Conservation (phyloP, 2,888 invertebrate genomes). For the Camptogramma bilineatum region DNA sequence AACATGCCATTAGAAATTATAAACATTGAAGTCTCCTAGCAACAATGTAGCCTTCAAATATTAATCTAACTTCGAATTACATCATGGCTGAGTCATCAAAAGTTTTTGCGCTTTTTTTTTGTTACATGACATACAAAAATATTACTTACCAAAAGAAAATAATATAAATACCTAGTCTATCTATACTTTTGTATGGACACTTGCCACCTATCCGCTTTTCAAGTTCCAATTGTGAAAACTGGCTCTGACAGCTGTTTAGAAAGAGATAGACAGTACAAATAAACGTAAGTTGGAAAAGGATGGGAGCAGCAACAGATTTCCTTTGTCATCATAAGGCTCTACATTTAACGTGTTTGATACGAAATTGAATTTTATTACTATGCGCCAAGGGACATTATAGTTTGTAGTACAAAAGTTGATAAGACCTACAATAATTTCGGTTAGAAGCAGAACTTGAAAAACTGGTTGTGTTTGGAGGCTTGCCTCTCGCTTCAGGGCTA, state of each 20-base stretch:
- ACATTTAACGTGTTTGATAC: slow-evolving; percentile 11
- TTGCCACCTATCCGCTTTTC: slow-evolving; percentile 55
- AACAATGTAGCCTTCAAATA: no score
- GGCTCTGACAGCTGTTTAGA: slow-evolving; percentile 67
- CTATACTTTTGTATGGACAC: slow-evolving; percentile 30
- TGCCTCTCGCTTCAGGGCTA: slow-evolving; percentile 67
- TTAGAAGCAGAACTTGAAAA: slow-evolving; percentile 60
- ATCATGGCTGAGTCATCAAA: no score
- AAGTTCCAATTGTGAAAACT: slow-evolving; percentile 72
- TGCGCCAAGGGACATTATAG: slow-evolving; percentile 41
- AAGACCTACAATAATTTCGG: slow-evolving; percentile 39
- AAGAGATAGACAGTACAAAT: slow-evolving; percentile 47
- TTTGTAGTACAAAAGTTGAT: slow-evolving; percentile 27
- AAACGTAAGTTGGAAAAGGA: slow-evolving; percentile 40
- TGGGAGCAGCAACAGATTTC: slow-evolving; percentile 16
- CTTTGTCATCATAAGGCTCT: slow-evolving; percentile 36
- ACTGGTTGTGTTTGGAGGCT: slow-evolving; percentile 73
- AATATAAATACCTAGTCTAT: background rate
- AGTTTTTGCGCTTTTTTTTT: no score
- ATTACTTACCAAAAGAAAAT: background rate
- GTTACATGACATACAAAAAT: background rate
- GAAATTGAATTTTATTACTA: slow-evolving; percentile 7
- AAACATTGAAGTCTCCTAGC: no score
- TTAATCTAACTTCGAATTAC: no score
- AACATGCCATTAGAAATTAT: no score